Conservation (phyloP, 1,140 invertebrate species). For the Heliconius nattereri region DNA sequence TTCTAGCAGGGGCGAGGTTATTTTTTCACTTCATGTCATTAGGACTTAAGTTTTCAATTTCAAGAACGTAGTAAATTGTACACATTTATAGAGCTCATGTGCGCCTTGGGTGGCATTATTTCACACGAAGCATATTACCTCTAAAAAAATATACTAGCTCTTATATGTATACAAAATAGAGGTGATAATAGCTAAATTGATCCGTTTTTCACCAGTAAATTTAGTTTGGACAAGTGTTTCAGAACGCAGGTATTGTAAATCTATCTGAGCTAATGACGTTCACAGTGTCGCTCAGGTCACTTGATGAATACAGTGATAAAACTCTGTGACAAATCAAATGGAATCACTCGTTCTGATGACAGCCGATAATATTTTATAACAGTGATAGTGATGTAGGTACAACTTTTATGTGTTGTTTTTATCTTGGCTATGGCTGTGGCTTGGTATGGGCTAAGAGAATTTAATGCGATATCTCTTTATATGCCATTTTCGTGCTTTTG, state of each 20-base stretch:
- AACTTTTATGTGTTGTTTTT: neutral
- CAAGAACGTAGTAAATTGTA: conserved; percentile 69
- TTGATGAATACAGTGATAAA: conserved; percentile 40
- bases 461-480: too few species aligned
- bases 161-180: conserved; percentile 31
- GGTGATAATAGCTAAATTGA: conserved; percentile 16
- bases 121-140: conserved; percentile 28
- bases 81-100: conserved; percentile 64
- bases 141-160: neutral
- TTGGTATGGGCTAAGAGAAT: too few species aligned
- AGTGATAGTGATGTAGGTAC: neutral
- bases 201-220: neutral
- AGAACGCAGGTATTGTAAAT: conserved; percentile 65
- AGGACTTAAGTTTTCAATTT: conserved; percentile 67
- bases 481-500: too few species aligned
- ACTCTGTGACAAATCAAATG: conserved; percentile 21
- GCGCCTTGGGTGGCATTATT: conserved; percentile 62
- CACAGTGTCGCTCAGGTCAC: conserved; percentile 46
- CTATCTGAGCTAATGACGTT: conserved; percentile 64
- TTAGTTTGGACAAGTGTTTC: conserved; percentile 51
- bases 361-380: conserved; percentile 14
- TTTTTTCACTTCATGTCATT: conserved; percentile 56
- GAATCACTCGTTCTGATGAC: conserved; percentile 15
- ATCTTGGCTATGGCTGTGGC: too few species aligned
- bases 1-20: neutral